These are phyloP conservation scores for Eudasyphora cyanicolor DNA, from an alignment of 2,888 invertebrate genomes.

Conservation along the genomic window DNA sequence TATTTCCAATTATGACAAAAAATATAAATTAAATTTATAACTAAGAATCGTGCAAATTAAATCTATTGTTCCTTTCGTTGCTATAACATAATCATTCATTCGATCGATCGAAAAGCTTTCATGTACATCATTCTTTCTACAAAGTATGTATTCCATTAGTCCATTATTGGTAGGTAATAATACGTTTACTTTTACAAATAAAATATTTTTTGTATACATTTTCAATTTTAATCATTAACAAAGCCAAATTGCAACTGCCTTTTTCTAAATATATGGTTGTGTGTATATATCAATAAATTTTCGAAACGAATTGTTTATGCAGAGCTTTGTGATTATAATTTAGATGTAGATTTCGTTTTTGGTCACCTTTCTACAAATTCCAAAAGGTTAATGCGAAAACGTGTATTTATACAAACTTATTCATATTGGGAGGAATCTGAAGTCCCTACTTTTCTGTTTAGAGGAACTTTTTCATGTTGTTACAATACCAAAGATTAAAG, in stretches of 20 bases:
- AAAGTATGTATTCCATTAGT: neutral
- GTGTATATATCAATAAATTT: too few relatives aligned
- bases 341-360: too few relatives aligned
- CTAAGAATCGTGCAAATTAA: conserved; percentile 40
- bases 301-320: too few relatives aligned
- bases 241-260: neutral
- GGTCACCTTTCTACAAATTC: too few relatives aligned
- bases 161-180: neutral
- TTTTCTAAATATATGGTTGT: neutral
- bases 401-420: too few relatives aligned
- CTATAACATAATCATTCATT: conserved; percentile 12
- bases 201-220: neutral
- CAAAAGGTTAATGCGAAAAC: too few relatives aligned
- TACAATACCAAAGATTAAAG: too few relatives aligned
- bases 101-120: neutral
- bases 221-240: neutral
- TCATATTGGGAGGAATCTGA: too few relatives aligned
- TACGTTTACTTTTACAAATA: conserved; percentile 8
- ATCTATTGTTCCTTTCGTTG: conserved; percentile 53
- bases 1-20: conserved; percentile 57
- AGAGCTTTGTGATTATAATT: too few relatives aligned
- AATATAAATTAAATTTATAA: conserved; percentile 42
- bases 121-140: conserved; percentile 8
- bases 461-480: too few relatives aligned
- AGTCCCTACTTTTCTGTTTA: too few relatives aligned